phyloP scores from a whole-genome alignment of 37 sponge, comb jelly and placozoan species.

The Eunapius fragilis region DNA sequence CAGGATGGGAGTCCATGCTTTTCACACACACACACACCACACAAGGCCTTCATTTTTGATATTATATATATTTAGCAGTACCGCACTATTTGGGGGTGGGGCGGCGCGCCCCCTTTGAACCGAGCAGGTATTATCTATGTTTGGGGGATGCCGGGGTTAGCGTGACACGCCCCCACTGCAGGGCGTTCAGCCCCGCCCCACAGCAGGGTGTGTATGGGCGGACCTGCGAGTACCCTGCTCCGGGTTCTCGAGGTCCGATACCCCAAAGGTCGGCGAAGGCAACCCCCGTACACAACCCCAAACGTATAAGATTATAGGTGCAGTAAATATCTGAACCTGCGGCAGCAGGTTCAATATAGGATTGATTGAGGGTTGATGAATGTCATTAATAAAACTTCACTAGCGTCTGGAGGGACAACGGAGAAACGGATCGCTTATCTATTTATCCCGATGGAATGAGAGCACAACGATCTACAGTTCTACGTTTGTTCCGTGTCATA shows the following conservation, averaged over 20 bases:
- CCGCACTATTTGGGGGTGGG: neutral
- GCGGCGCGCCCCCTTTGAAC: neutral
- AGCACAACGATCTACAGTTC: too few species aligned
- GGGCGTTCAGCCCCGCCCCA: slow-evolving; percentile 4
- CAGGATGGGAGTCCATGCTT: too few species aligned
- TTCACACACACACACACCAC: too few species aligned
- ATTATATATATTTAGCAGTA: neutral
- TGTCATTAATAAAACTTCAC: too few species aligned
- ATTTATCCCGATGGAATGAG: too few species aligned
- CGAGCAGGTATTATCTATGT: neutral
- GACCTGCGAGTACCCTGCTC: neutral
- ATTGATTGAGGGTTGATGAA: too few species aligned
- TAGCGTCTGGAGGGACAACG: too few species aligned
- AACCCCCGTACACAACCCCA: neutral
- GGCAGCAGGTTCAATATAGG: too few species aligned
- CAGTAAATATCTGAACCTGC: too few species aligned
- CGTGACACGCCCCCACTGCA: neutral
- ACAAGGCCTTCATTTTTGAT: too few species aligned
- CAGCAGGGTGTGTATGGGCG: slow-evolving; percentile 2
- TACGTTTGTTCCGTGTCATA: too few species aligned
- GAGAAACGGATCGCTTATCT: too few species aligned
- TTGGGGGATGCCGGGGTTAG: neutral
- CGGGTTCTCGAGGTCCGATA: neutral
- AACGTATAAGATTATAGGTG: neutral
- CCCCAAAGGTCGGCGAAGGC: neutral